These are phyloP conservation scores for Helicorthomorpha holstii DNA, from an alignment of 1,140 invertebrate genomes.

Conservation along the genomic window DNA sequence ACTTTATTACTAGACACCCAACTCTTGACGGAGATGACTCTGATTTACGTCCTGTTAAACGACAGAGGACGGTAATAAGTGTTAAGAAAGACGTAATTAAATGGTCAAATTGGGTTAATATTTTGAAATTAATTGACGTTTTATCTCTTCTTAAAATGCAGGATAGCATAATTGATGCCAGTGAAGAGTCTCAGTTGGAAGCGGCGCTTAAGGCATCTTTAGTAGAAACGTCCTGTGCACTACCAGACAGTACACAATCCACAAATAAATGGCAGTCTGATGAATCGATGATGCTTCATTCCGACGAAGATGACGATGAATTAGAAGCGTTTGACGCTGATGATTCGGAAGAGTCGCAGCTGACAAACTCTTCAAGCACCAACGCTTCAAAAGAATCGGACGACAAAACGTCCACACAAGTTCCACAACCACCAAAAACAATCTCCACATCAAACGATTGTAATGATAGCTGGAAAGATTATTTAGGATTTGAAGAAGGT, in stretches of 20 bases:
- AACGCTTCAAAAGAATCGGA: background rate
- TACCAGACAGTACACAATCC: background rate
- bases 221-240: conserved; percentile 3
- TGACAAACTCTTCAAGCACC: background rate
- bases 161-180: conserved; percentile 26
- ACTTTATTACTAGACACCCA: conserved; percentile 22
- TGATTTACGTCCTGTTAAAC: background rate
- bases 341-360: conserved; percentile 17
- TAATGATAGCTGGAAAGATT: conserved; percentile 14
- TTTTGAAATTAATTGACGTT: too few species aligned
- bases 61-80: background rate
- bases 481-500: conserved; percentile 14
- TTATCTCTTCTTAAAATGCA: background rate
- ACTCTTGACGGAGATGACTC: conserved; percentile 15
- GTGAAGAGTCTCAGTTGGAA: conserved; percentile 30
- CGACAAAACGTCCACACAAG: too few species aligned
- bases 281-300: too few species aligned
- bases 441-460: too few species aligned
- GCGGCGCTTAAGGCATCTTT: conserved; percentile 31
- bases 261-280: too few species aligned
- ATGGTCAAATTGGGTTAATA: too few species aligned
- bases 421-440: too few species aligned
- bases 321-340: conserved; percentile 24
- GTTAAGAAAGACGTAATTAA: too few species aligned
- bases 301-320: conserved; percentile 17